Base-by-base conservation (phyloP, 2,113 vertebrate species). In the Strigops habroptila region DNA sequence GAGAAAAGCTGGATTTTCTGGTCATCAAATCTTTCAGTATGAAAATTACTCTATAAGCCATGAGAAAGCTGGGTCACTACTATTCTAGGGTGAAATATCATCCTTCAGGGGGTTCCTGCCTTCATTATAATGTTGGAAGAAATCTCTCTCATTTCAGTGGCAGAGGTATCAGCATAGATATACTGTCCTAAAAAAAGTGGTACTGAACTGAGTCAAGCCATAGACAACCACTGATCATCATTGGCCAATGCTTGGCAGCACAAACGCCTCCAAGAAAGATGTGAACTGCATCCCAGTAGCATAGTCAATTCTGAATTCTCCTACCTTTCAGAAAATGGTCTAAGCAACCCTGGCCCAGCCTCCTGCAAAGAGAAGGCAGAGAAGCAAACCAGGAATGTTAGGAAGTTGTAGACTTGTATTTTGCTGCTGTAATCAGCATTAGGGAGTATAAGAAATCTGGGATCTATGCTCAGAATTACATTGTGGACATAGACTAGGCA, bases 141-240 rank as follows among this genome's bases (percentile, higher is more conserved):
- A 79, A 63, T 65, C 28, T 74, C 27, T 10, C 70, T 91, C 15
- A 24, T 67, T 85, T 71, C 44, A 71, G 6, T 16, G 30, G 13
- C 35, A 79, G n/a, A 71, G n/a, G 1, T 22, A 82, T 14, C 57
- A 60, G 27, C 31, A 24, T 2, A 65, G 31, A 65, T 10, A 46
- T 1, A 18, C 3, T 75, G 24, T 30, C 37, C 31, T 31, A 43
- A 77, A 67, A 64, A 48, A 43, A 31, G 19, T 1, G 16, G 14
- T 30, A 37, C 14, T 44, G 24, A 87, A 52, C n/a, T 49, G 27
- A 67, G 8, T 6, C 55, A 77, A 51, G 41, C 6, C n/a, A 41
- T 4, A 28, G 22, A 14, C 39, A n/a, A 4, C 3, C 4, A 7
- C 15, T 2, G 4, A 19, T 46, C n/a, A 9, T 18, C 68, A 16